Base-by-base conservation (phyloP, 2,888 invertebrate genomes). In the Emmelina monodactyla region DNA sequence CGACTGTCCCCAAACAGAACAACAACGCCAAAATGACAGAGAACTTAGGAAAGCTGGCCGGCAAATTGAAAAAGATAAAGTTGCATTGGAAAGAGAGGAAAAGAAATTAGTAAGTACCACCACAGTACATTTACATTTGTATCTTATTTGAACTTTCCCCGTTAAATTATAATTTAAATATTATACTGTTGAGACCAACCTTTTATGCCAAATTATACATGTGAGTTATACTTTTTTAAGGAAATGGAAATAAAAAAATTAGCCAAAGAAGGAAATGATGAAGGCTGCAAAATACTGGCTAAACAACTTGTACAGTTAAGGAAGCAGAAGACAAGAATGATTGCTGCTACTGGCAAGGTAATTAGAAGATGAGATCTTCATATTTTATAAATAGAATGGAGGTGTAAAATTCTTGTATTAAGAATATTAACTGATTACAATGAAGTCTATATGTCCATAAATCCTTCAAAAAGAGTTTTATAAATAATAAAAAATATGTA, bases 241-340 rank as follows among this genome's bases (percentile, higher is more conserved):
- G 91, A 93, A 76, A 70, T 85, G 62, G 94, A 96, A 62, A 96
- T 96, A 33, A 93, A 91, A 58, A 92, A 92, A 54, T 84, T 89
- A 66, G 95, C 94, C 1, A 90, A 91, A 54, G 86, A 89, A 55
- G 94, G 94, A 6, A 90, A 96, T 56, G 89, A 88, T 54, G 92
- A 93, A 55, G 91, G 89, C 7, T 89, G 88, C 50, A 85, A 85
- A 50, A 82, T 94, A 43, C 72, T 96, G 46, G 96, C 96, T 1
- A 95, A 95, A 61, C 95, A 96, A 65, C 69, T 97, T 34, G 85
- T 97, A 0, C 88, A 91, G 54, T 61, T 96, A 40, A 82, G 96
- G 33, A 94, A 94, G 62, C 94, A 95, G 58, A 94, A 92, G 60
- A 87, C 86, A 13, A 84, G 94, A 49, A 88, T 91, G 33, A 89